phyloP scores from a whole-genome alignment of 1,140 invertebrate species.

The Eupeodes corollae region DNA sequence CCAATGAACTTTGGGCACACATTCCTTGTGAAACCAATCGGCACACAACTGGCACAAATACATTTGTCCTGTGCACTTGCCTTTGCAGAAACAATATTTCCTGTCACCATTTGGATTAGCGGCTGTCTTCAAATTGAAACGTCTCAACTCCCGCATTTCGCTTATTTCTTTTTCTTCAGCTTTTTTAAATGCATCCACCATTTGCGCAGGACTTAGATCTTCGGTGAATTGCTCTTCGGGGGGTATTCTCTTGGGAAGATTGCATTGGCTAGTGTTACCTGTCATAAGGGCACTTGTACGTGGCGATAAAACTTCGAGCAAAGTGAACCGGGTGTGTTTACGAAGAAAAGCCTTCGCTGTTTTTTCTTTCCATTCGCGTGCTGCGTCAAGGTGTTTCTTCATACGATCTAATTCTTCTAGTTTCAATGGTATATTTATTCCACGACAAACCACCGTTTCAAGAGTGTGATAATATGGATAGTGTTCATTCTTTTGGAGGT shows the following conservation, averaged over 20 bases:
- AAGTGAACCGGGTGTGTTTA: slow-evolving; percentile 48
- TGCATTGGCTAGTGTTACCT: neutral
- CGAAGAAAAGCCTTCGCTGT: slow-evolving; percentile 72
- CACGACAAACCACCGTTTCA: slow-evolving; percentile 64
- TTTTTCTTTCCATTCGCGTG: slow-evolving; percentile 69
- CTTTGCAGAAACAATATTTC: slow-evolving; percentile 34
- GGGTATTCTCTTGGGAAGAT: too few relatives aligned
- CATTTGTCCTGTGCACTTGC: slow-evolving; percentile 57
- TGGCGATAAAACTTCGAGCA: slow-evolving; percentile 67
- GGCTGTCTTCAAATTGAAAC: slow-evolving; percentile 11
- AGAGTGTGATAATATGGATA: slow-evolving; percentile 72
- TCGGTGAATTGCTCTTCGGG: slow-evolving; percentile 42
- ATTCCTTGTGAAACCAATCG: slow-evolving; percentile 75
- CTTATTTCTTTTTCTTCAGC: slow-evolving; percentile 63
- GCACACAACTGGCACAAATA: slow-evolving; percentile 82
- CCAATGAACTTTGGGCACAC: slow-evolving; percentile 9
- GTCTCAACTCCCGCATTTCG: slow-evolving; percentile 53
- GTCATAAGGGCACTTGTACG: slow-evolving; percentile 38
- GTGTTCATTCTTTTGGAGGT: slow-evolving; percentile 55
- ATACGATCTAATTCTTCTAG: slow-evolving; percentile 61
- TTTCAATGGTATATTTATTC: slow-evolving; percentile 58
- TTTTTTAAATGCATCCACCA: slow-evolving; percentile 60
- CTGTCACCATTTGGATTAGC: slow-evolving; percentile 22
- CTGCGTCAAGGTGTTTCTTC: slow-evolving; percentile 57
- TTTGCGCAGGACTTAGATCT: slow-evolving; percentile 51